These are phyloP conservation scores for Porites divaricata DNA, from an alignment of 92 coral and sea anemone genomes.

Conservation along the genomic window DNA sequence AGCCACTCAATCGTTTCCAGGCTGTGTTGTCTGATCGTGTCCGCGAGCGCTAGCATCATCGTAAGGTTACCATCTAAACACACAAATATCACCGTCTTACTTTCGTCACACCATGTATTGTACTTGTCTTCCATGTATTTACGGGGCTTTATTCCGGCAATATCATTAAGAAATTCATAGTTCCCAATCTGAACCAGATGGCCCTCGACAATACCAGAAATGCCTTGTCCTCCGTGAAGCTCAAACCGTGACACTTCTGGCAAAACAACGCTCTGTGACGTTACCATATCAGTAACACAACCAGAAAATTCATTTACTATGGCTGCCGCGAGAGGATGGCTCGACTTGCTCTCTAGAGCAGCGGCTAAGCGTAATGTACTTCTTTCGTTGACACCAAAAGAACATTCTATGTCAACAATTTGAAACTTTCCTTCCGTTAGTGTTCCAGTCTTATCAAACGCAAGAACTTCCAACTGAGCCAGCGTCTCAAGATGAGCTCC, in stretches of 20 bases:
- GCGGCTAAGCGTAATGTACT: slow-evolving; percentile 91
- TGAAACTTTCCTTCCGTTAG: slow-evolving; percentile 96
- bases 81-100: slow-evolving; percentile 96
- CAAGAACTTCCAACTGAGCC: slow-evolving; percentile 74
- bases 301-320: slow-evolving; percentile 93
- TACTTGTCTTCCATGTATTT: slow-evolving; percentile 67
- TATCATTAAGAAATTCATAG: slow-evolving; percentile 66
- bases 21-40: slow-evolving; percentile 85
- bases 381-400: slow-evolving; percentile 77
- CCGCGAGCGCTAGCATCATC: slow-evolving; percentile 95
- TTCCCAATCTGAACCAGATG: slow-evolving; percentile 86
- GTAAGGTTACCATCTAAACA: slow-evolving; percentile 78
- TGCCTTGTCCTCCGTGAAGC: slow-evolving; percentile 95
- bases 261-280: slow-evolving; percentile 48
- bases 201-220: slow-evolving; percentile 84
- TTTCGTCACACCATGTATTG: slow-evolving; percentile 77
- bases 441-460: slow-evolving; percentile 99
- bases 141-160: slow-evolving; percentile 50
- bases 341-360: slow-evolving; percentile 94
- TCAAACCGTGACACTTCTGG: slow-evolving; percentile 88
- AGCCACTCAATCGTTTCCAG: slow-evolving; percentile 79
- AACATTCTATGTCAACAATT: slow-evolving; percentile 78
- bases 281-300: slow-evolving; percentile 88
- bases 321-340: slow-evolving; percentile 97
- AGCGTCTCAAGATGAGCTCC: slow-evolving; percentile 91